Evolutionary conservation across 2,888 invertebrate species (phyloP).

Genomic region (Julus scanicus): DNA sequence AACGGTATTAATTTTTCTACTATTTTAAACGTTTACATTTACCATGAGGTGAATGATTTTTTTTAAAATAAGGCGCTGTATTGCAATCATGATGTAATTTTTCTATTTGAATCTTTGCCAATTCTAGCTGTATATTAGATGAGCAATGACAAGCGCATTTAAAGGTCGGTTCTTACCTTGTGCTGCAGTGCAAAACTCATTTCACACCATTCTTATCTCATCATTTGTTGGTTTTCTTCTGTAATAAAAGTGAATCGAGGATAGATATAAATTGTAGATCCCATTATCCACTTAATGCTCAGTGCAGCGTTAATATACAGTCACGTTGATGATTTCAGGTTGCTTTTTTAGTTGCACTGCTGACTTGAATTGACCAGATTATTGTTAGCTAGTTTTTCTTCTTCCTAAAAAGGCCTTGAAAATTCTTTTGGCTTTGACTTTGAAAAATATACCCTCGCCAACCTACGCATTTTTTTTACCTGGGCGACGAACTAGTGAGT

Average conservation of each 20-base stretch:
- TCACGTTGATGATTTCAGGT: background rate
- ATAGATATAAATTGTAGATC: background rate
- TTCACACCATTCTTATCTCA: background rate
- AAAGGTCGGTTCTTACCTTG: background rate
- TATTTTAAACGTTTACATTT: too few relatives aligned
- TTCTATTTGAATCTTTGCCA: background rate
- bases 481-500: background rate
- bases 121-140: background rate
- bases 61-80: background rate
- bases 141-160: background rate
- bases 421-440: background rate
- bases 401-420: slow-evolving; percentile 32
- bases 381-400: background rate
- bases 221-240: background rate
- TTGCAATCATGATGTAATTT: background rate
- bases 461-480: background rate
- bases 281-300: background rate
- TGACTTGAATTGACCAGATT: background rate
- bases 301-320: too few relatives aligned
- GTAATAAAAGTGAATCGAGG: background rate
- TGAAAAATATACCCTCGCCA: slow-evolving; percentile 9
- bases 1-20: too few relatives aligned
- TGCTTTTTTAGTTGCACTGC: background rate
- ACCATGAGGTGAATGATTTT: too few relatives aligned
- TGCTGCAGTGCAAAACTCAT: background rate